phyloP scores from a whole-genome alignment of 2,797 vertebrate genomes.

The Enteromius argenteus region DNA sequence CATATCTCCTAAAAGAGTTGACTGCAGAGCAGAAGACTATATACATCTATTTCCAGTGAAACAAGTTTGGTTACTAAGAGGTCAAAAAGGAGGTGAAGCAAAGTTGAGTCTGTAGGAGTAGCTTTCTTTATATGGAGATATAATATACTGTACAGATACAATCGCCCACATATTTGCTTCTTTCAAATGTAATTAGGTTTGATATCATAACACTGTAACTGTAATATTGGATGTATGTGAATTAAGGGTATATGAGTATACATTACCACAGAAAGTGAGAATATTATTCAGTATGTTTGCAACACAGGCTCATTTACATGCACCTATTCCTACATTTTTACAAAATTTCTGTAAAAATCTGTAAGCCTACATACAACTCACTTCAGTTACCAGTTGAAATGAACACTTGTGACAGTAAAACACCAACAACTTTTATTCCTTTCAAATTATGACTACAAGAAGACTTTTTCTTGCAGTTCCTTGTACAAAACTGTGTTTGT shows the following conservation, averaged over 20 bases:
- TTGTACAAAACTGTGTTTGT: not conserved
- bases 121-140: conserved; percentile 1
- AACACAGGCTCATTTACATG: not conserved
- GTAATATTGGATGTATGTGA: not conserved
- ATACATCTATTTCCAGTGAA: conserved; percentile 2
- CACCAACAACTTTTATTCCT: not conserved
- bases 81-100: not conserved
- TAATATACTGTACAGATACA: not conserved
- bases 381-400: not conserved
- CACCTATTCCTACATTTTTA: not conserved
- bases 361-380: not conserved
- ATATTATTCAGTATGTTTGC: not conserved
- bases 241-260: not conserved
- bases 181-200: not conserved
- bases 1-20: not conserved
- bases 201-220: not conserved
- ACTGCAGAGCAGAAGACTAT: not conserved
- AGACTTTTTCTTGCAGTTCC: not conserved
- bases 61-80: not conserved
- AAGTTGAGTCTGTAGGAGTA: not conserved
- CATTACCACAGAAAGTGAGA: not conserved
- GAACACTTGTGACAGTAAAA: not conserved
- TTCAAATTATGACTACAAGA: not conserved
- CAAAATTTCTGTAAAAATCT: not conserved
- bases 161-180: not conserved